Evolutionary conservation across 2,888 invertebrate species (phyloP), one percentile per base, ranked within the genome.

Genomic region (Drosophila paramelanica): DNA sequence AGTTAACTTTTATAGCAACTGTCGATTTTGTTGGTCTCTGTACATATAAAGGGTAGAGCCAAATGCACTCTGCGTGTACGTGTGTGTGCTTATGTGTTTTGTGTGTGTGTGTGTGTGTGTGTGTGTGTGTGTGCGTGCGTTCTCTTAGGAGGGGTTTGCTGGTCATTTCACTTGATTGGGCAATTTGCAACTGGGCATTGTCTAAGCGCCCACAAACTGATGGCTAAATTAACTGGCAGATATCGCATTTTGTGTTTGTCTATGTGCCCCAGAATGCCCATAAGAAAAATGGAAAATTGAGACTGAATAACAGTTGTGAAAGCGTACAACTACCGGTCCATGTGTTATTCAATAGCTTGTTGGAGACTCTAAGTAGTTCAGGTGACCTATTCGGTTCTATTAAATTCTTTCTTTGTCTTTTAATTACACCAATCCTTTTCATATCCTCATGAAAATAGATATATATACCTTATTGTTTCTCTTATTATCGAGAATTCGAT

Each of bases 161-260:
- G 86, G 77, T 76, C 75, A 86, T 73, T 88, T 75, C 81, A 75
- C 88, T 75, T 86, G 81, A 83, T 85, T 88, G 81, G 84, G 66
- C 83, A 79, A 77, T 85, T 81, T 75, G 45, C 74, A 75, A 59
- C 74, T 69, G 58, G 47, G 42, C 64, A 76, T 82, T 85, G 85
- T 82, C 82, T 85, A 82, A 85, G 79, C 82, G 57, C 55, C 74
- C 69, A 77, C 69, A 73, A 73, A 73, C 68, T 76, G 77, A 79
- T 82, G 80, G 70, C 65, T 79, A 77, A 81, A 81, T 85, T 85
- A 81, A 85, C 85, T 85, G 80, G 69, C 85, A 81, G 66, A 79
- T 53, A 69, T 73, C 43, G 64, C 79, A 65, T 66, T 81, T 76
- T 58, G 56, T 56, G 60, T 58, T 67, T 69, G 65, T 20, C 52